Conservation (phyloP, 2,888 invertebrate genomes). For the Apotomis turbidana region DNA sequence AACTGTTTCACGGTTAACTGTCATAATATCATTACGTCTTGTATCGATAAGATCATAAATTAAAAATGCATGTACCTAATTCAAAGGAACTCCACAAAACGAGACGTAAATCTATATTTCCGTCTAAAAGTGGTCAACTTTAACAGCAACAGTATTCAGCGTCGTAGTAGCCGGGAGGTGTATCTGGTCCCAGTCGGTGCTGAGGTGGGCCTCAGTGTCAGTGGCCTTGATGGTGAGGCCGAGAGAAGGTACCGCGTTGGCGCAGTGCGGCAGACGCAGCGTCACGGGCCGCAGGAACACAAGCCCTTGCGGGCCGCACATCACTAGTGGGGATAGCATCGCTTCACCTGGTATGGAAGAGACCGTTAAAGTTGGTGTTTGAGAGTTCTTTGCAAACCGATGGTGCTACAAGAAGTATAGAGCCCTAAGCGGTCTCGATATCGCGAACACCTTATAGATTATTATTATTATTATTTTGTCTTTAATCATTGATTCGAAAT, state of each 20-base stretch:
- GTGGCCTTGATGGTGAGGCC: slow-evolving; percentile 91
- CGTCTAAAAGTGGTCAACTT: slow-evolving; percentile 93
- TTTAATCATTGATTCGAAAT: background rate
- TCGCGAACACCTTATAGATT: background rate
- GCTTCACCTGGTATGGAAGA: slow-evolving; percentile 89
- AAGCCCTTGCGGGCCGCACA: slow-evolving; percentile 98
- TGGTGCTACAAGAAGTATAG: background rate
- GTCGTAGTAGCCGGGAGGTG: slow-evolving; percentile 92
- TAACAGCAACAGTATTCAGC: slow-evolving; percentile 94
- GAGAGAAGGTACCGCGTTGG: slow-evolving; percentile 90
- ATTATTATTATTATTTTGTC: background rate
- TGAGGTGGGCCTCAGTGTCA: slow-evolving; percentile 92
- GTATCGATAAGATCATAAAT: background rate
- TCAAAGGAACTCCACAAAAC: background rate
- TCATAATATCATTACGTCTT: background rate
- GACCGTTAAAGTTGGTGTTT: background rate
- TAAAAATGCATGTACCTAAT: background rate
- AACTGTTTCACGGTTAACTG: background rate
- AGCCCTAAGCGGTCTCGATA: background rate
- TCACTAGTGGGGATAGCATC: slow-evolving; percentile 96
- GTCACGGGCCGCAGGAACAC: slow-evolving; percentile 95
- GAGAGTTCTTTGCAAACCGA: background rate
- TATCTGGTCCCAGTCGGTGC: slow-evolving; percentile 94
- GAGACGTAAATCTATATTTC: background rate
- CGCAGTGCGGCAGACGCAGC: slow-evolving; percentile 94